Evolutionary conservation across 2,888 invertebrate genomes (phyloP).

Genomic region (Disparrhopalites patrizii): DNA sequence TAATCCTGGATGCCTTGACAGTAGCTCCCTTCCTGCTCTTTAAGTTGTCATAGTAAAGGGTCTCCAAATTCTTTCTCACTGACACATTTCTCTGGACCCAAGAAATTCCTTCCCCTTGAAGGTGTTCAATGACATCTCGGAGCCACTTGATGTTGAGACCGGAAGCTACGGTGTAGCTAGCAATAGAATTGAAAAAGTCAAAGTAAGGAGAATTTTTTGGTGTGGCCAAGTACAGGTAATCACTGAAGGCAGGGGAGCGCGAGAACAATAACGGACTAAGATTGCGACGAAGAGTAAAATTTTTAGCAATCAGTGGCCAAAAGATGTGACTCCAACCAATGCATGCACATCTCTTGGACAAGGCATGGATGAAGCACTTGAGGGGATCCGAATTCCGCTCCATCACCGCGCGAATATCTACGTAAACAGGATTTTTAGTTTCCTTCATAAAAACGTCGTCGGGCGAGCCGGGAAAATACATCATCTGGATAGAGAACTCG

Average conservation of each 20-base stretch:
- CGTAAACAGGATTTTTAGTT: neutral
- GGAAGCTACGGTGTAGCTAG: neutral
- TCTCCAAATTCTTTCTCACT: too few species aligned
- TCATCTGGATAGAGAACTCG: slow-evolving; percentile 5
- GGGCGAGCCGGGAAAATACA: slow-evolving; percentile 5
- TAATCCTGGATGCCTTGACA: too few species aligned
- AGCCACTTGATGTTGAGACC: slow-evolving; percentile 6
- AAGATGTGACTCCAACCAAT: slow-evolving; percentile 6
- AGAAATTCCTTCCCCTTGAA: neutral
- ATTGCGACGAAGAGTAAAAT: neutral
- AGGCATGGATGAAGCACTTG: neutral
- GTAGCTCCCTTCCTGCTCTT: too few species aligned
- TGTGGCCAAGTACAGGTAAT: neutral
- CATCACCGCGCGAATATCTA: neutral
- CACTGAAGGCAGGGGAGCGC: neutral
- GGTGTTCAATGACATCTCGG: neutral
- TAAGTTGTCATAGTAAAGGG: too few species aligned
- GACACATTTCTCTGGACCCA: neutral
- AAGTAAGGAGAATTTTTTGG: slow-evolving; percentile 12
- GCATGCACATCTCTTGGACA: neutral
- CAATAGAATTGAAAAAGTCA: neutral
- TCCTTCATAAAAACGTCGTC: slow-evolving; percentile 1
- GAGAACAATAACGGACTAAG: neutral
- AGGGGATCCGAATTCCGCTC: neutral
- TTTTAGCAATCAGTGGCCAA: neutral